Conservation (phyloP, 2,113 vertebrate genomes). For the Alouatta palliata region DNA sequence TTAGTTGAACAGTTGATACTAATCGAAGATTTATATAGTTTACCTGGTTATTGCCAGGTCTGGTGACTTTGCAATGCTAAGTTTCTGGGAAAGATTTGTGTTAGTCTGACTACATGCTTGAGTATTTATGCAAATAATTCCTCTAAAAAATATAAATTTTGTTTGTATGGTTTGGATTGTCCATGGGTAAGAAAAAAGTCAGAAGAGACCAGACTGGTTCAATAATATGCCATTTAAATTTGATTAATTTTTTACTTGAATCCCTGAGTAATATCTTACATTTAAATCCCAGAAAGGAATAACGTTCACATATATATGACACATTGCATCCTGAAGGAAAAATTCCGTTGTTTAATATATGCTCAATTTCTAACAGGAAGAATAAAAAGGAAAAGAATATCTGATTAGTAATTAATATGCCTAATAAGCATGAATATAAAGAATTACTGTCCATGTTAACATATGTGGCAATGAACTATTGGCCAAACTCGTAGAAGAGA, state of each 20-base stretch:
- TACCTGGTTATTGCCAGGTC: neutral
- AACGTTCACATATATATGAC: neutral
- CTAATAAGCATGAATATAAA: slow-evolving; percentile 51
- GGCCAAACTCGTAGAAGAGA: slow-evolving; percentile 60
- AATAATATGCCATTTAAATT: neutral
- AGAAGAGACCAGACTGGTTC: neutral
- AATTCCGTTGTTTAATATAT: slow-evolving; percentile 8
- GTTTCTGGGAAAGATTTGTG: neutral
- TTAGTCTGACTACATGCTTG: neutral
- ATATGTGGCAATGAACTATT: slow-evolving; percentile 51
- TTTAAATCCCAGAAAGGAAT: neutral
- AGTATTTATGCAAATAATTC: neutral
- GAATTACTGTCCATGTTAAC: slow-evolving; percentile 62
- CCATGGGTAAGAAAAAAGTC: neutral
- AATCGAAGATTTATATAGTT: neutral
- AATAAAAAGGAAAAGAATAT: neutral
- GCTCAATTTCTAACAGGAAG: neutral
- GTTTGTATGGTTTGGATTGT: neutral
- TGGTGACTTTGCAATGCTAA: neutral
- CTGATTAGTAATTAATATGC: slow-evolving; percentile 61
- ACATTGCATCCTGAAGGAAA: neutral
- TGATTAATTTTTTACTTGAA: neutral
- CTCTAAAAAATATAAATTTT: neutral
- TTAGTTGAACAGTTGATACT: neutral
- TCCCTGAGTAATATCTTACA: neutral